phyloP scores from a whole-genome alignment of 2,888 invertebrate genomes.

The Lypha dubia region DNA sequence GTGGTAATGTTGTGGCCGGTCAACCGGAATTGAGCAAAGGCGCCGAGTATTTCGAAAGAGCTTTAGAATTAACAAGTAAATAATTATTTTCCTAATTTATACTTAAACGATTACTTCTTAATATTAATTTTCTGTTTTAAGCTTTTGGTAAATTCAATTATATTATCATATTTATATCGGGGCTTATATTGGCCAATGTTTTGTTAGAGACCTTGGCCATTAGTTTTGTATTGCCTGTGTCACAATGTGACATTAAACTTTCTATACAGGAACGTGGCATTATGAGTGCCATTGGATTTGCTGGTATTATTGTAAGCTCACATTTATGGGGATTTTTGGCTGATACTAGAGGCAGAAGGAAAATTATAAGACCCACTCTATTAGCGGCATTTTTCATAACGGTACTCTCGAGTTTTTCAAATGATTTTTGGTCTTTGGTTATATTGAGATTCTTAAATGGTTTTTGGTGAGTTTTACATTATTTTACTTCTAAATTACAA shows the following conservation, averaged over 20 bases:
- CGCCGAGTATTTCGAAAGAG: conserved; percentile 76
- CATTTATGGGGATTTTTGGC: conserved; percentile 86
- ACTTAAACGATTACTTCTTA: not conserved
- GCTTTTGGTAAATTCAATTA: conserved; percentile 85
- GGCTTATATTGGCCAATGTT: conserved; percentile 84
- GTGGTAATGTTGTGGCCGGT: conserved; percentile 73
- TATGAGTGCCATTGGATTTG: conserved; percentile 82
- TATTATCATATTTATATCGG: conserved; percentile 83
- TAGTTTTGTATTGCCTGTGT: conserved; percentile 85
- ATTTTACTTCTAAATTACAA: not conserved
- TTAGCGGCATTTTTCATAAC: conserved; percentile 83
- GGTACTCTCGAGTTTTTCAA: conserved; percentile 84
- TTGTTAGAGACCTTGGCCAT: conserved; percentile 83
- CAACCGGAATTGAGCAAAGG: conserved; percentile 73
- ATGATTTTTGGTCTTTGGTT: conserved; percentile 84
- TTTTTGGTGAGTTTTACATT: conserved; percentile 82
- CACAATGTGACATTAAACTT: conserved; percentile 83
- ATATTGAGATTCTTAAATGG: conserved; percentile 84
- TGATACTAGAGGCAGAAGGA: conserved; percentile 84
- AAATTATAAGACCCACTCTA: conserved; percentile 84
- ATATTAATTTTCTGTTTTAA: conserved; percentile 71
- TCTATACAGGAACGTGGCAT: conserved; percentile 82
- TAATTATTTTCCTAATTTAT: not conserved
- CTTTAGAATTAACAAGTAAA: conserved; percentile 76
- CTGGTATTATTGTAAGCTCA: conserved; percentile 84